Base-by-base conservation (phyloP, 2,113 vertebrate species). In the Montifringilla adamsi region DNA sequence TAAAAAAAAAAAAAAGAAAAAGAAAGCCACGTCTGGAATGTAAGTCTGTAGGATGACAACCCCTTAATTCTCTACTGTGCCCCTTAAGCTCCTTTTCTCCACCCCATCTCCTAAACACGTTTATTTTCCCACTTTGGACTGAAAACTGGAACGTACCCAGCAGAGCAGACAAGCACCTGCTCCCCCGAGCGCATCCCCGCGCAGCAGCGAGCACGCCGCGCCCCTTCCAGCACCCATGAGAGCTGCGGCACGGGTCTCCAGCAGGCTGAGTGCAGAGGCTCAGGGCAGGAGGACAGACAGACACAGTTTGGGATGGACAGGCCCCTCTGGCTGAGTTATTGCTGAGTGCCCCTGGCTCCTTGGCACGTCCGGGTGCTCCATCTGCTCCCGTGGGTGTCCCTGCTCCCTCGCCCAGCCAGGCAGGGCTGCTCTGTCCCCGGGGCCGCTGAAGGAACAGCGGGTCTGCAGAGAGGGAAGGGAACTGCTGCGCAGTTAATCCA, bases 301-400 rank as follows among this genome's bases (percentile, higher is more conserved):
- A 43, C 43, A 8, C 18, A 82, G 24, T 24, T 2, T 26, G 84
- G 72, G 46, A 75, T 26, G 70, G 76, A 55, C 58, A 84, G 19
- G 27, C 17, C 64, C 41, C 2, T 24, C 30, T 15, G 44, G 49
- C 5, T 78, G 13, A 76, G 87, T 96, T 97, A 97, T 95, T 97
- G 96, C 96, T 97, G 60, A 82, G 76, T 68, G 82, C 50, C 28
- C 44, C 58, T 19, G 77, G 50, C 84, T 86, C 52, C 69, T 55
- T 5, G 63, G 55, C 7, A 3, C 30, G 2, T 3, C 18, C 3
- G 0, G 39, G 26, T 11, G 30, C 8, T 59, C 58, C 31, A 26
- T 24, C 31, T 56, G 46, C 27, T 92, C 49, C 17, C 31, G 21
- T 20, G 63, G 52, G 31, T 28, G 44, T 41, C 53, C 63, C 37